phyloP scores from a whole-genome alignment of 2,888 invertebrate species.

The Serrognathus titanus region DNA sequence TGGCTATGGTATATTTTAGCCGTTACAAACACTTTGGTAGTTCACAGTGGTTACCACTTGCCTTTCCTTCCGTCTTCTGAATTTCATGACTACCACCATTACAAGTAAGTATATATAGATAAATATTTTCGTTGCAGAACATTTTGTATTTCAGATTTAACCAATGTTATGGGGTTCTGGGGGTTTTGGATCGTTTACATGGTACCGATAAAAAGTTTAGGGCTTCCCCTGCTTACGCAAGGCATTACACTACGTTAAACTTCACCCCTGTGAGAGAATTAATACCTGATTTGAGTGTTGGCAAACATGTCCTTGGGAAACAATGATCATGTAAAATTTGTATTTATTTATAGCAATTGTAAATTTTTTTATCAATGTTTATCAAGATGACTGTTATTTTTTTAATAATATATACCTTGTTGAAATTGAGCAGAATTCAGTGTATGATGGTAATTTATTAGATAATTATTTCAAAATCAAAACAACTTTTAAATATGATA shows the following conservation, averaged over 20 bases:
- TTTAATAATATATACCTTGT: too few species aligned
- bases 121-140: too few species aligned
- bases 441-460: too few species aligned
- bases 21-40: constrained; percentile 73
- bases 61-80: constrained; percentile 84
- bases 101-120: constrained; percentile 59
- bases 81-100: constrained; percentile 84
- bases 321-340: constrained; percentile 18
- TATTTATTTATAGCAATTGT: too few species aligned
- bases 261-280: constrained; percentile 63
- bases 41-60: constrained; percentile 82
- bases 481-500: too few species aligned
- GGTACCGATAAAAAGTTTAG: constrained; percentile 78
- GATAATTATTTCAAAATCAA: too few species aligned
- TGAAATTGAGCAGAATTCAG: too few species aligned
- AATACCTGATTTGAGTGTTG: constrained; percentile 57
- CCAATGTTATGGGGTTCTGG: constrained; percentile 79
- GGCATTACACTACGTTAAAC: constrained; percentile 71
- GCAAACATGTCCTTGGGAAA: constrained; percentile 44
- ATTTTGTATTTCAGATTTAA: constrained; percentile 61
- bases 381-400: too few species aligned
- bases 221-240: constrained; percentile 64
- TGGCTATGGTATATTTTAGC: constrained; percentile 79
- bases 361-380: too few species aligned
- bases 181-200: constrained; percentile 76